Evolutionary conservation across 2,797 vertebrate genomes (phyloP).

Genomic region (Ambastaia sidthimunki): DNA sequence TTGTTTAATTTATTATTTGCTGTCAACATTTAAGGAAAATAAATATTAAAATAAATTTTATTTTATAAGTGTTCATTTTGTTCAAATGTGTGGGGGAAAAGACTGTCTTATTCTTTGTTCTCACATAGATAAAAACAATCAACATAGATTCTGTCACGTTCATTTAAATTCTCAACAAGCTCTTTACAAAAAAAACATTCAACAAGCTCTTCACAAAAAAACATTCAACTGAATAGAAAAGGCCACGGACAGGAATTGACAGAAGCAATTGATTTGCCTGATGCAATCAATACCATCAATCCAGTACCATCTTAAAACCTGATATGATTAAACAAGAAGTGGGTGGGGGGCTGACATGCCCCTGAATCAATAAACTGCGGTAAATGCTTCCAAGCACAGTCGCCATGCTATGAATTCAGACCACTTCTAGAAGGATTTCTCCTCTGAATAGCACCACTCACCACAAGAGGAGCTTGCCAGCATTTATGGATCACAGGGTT

Average conservation of each 20-base stretch:
- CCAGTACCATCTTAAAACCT: conserved; percentile 68
- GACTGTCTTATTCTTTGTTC: too few relatives aligned
- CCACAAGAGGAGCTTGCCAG: conserved; percentile 54
- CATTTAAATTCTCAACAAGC: conserved; percentile 64
- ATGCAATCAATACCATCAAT: conserved; percentile 69
- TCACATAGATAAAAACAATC: too few relatives aligned
- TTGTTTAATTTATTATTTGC: too few relatives aligned
- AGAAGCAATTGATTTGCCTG: conserved; percentile 61
- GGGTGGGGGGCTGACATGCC: conserved; percentile 1
- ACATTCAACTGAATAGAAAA: conserved; percentile 58
- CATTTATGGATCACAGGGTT: conserved; percentile 65
- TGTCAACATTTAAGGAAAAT: too few relatives aligned
- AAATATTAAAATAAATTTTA: too few relatives aligned
- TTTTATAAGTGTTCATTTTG: too few relatives aligned
- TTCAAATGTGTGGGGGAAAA: too few relatives aligned
- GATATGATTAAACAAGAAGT: conserved; percentile 70
- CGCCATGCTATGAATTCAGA: conserved; percentile 62
- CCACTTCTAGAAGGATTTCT: conserved; percentile 26
- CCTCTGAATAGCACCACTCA: conserved; percentile 52
- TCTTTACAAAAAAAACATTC: conserved; percentile 53
- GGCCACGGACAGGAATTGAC: conserved; percentile 64
- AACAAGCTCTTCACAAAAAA: conserved; percentile 32
- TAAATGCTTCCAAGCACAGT: conserved; percentile 62
- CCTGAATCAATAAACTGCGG: conserved; percentile 67
- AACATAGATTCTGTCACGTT: conserved; percentile 65